Conservation (phyloP, 2,113 vertebrate genomes). For the Rhombomys opimus region DNA sequence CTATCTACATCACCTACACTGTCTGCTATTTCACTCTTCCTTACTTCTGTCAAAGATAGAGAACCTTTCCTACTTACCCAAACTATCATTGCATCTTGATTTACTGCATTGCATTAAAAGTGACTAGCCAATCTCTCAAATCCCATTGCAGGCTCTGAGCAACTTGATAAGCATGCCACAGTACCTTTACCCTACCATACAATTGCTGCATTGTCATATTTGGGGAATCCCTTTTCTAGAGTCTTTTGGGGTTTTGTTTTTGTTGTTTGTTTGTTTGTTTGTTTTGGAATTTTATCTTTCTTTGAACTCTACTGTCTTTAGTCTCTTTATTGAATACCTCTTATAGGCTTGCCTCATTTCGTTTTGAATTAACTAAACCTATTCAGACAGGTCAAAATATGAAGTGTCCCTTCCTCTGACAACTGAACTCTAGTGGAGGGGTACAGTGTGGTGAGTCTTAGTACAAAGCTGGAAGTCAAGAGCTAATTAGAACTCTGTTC, state of each 20-base stretch:
- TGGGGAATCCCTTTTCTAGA: not conserved
- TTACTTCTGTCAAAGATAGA: not conserved
- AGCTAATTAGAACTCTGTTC: constrained; percentile 62
- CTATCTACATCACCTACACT: not conserved
- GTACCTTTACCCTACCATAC: not conserved
- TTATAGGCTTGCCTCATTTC: constrained; percentile 29
- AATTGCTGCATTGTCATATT: not conserved
- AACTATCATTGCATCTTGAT: not conserved
- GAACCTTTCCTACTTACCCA: not conserved
- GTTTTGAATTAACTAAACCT: constrained; percentile 46
- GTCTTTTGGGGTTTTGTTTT: not conserved
- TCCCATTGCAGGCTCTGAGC: not conserved
- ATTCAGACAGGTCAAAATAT: constrained; percentile 44
- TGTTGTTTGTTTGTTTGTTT: no score
- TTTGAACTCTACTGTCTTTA: not conserved
- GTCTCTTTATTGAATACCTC: constrained; percentile 32
- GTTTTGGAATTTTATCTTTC: constrained; percentile 48
- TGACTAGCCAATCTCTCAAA: not conserved
- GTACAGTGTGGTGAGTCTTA: constrained; percentile 16
- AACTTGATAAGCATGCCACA: not conserved
- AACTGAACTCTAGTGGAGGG: not conserved
- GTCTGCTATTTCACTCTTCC: not conserved
- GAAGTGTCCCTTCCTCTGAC: constrained; percentile 16
- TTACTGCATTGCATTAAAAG: not conserved
- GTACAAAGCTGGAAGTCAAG: constrained; percentile 47